Evolutionary conservation across 2,797 vertebrate species (phyloP).

Genomic region (Melopsittacus undulatus): DNA sequence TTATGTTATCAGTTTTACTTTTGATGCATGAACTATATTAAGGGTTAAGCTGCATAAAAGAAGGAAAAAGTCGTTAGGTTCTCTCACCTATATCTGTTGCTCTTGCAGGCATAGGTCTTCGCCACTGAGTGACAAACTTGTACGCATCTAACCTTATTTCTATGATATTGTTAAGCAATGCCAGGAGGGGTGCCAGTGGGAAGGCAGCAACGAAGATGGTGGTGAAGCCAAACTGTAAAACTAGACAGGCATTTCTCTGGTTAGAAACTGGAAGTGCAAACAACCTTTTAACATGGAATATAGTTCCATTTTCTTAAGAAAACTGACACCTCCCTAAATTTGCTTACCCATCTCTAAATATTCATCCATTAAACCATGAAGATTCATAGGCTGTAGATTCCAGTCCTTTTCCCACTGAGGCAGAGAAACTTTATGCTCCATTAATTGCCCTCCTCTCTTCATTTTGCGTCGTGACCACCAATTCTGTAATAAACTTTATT

Average conservation of each 20-base stretch:
- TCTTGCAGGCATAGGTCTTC: slow-evolving; percentile 94
- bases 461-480: slow-evolving; percentile 99
- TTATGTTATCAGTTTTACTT: background rate
- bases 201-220: slow-evolving; percentile 99
- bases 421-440: slow-evolving; percentile 88
- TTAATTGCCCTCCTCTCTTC: slow-evolving; percentile 85
- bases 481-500: slow-evolving; percentile 91
- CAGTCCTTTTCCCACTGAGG: slow-evolving; percentile 99
- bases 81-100: slow-evolving; percentile 95
- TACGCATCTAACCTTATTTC: slow-evolving; percentile 97
- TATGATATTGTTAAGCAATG: slow-evolving; percentile 98
- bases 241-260: slow-evolving; percentile 66
- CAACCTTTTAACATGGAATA: background rate
- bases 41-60: background rate
- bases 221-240: slow-evolving; percentile 98
- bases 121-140: slow-evolving; percentile 99
- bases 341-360: slow-evolving; percentile 97
- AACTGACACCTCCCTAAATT: background rate
- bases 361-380: slow-evolving; percentile 96
- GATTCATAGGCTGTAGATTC: slow-evolving; percentile 98
- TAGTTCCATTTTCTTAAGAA: background rate
- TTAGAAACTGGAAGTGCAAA: background rate
- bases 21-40: background rate
- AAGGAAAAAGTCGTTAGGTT: background rate
- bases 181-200: slow-evolving; percentile 94